Base-by-base conservation (phyloP, 2,113 vertebrate genomes). In the Penelope pileata region DNA sequence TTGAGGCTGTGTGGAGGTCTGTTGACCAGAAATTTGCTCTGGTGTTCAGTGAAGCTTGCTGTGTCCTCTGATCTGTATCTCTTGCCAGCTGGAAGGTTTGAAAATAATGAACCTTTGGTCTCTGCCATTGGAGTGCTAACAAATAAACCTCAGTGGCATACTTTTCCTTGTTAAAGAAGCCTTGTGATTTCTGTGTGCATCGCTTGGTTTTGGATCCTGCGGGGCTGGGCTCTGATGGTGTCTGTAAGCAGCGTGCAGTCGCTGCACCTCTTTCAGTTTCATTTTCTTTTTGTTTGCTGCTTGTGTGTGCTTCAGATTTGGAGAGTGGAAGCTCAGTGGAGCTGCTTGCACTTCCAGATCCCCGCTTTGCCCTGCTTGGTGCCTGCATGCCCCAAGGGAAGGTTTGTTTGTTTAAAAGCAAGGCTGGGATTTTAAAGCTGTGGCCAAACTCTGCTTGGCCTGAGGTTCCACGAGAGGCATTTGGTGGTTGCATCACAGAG, bases 341-440 rank as follows among this genome's bases (percentile, higher is more conserved):
- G 54, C 76, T 66, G 14, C 48, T 78, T 9, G 8, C 1, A 0
- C 40, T 90, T 79, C n/a, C 62, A 76, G 58, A 60, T 48, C 62
- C 16, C 42, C 1, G 0, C 74, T 78, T 34, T 10, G 9, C 18
- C 7, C 12, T 64, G 22, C 15, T 43, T 64, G 73, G 34, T 51
- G 63, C 64, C 0, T 1, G 32, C 0, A 0, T 21, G 36, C 34
- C 0, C 0, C 36, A 4, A 11, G 48, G 66, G 14, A 54, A 56
- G n/a, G 45, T 60, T 58, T 23, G 62, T 30, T 54, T 67, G n/a
- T n/a, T 75, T 18, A 47, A 84, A 89, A 75, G 9, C 22, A 59
- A 54, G 13, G 18, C 4, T 6, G 58, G 6, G 4, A 1, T 42
- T 12, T 82, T 22, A 69, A 62, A 69, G 48, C 88, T 38, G 16